phyloP scores from a whole-genome alignment of 2,113 vertebrate species.

The Rhadina sibilatrix region DNA sequence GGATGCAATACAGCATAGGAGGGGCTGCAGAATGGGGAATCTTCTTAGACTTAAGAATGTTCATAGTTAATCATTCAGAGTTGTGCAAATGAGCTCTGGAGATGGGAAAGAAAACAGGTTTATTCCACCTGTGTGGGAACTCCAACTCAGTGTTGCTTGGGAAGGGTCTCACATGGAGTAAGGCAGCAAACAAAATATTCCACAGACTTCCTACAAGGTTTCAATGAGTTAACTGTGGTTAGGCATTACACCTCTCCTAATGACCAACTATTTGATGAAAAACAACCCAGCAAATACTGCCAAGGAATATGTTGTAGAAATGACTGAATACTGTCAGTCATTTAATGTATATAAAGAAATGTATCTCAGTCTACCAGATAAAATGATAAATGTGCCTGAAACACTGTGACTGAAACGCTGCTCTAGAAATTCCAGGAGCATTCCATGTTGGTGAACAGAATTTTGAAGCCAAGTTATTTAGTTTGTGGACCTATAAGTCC shows the following conservation, averaged over 20 bases:
- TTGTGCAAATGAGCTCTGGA: background rate
- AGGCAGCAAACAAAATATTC: background rate
- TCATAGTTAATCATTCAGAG: background rate
- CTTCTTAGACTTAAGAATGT: background rate
- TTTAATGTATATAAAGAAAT: background rate
- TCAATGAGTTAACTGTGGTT: background rate
- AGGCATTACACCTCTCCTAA: background rate
- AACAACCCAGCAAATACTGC: background rate
- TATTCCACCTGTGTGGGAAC: background rate
- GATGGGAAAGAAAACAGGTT: background rate
- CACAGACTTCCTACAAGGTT: background rate
- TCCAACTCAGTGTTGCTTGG: background rate
- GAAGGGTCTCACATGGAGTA: background rate
- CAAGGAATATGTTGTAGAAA: background rate
- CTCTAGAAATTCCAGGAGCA: background rate
- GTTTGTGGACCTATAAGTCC: background rate
- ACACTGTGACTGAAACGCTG: background rate
- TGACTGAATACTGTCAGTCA: background rate
- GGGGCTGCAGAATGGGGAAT: background rate
- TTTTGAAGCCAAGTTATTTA: background rate
- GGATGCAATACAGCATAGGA: background rate
- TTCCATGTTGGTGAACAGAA: background rate
- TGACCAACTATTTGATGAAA: background rate
- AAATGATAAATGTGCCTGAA: background rate
- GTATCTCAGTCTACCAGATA: background rate